Conservation (phyloP, 2,888 invertebrate genomes). For the Yponomeuta malinellus region DNA sequence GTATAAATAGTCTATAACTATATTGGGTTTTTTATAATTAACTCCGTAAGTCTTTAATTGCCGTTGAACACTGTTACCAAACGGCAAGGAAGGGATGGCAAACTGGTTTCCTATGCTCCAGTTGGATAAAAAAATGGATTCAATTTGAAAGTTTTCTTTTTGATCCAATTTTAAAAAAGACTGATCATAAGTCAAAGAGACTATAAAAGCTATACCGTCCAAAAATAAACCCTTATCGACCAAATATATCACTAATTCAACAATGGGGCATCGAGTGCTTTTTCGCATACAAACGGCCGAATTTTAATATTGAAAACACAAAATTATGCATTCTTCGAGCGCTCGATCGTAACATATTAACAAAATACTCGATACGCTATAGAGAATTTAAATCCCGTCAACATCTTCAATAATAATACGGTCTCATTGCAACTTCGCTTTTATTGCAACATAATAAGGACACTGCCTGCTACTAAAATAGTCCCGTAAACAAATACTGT, state of each 20-base stretch:
- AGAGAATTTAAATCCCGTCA: conserved; percentile 43
- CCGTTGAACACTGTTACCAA: no score
- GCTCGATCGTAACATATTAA: conserved; percentile 26
- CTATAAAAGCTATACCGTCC: not conserved
- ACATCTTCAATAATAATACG: not conserved
- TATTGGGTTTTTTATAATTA: no score
- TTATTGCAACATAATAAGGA: not conserved
- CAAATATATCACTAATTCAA: conserved; percentile 20
- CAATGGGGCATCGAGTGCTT: conserved; percentile 27
- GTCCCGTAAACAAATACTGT: no score
- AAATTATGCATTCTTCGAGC: conserved; percentile 50
- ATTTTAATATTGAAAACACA: conserved; percentile 28
- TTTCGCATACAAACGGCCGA: conserved; percentile 30
- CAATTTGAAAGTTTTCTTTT: no score
- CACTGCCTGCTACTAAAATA: not conserved
- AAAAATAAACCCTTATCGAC: not conserved
- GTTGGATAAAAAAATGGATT: no score
- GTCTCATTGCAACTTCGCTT: not conserved
- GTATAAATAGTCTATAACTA: no score
- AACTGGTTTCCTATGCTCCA: no score
- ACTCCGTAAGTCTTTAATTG: no score
- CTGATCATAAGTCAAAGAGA: not conserved
- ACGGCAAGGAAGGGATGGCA: no score
- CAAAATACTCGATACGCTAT: conserved; percentile 42
- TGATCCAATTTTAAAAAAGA: not conserved